Evolutionary conservation across 2,888 invertebrate genomes (phyloP), one percentile per base, ranked within the genome.

Genomic region (Orthonevra nobilis): DNA sequence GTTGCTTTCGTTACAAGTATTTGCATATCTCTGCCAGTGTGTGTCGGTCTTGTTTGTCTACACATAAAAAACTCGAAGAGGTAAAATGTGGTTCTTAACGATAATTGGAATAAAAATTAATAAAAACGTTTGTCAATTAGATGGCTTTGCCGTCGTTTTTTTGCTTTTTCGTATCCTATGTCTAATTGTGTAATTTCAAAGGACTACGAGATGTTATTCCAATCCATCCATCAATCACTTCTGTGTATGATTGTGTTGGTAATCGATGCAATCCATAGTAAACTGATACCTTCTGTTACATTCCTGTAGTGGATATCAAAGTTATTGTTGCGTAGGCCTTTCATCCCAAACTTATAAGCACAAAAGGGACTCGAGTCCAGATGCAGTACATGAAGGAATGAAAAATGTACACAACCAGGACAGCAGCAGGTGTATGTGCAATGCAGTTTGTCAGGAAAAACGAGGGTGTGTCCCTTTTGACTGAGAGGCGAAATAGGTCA

Each of bases 121-220:
- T 86, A 87, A 87, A 87, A 87, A 86, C 87, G 86, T 86, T 86
- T 86, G 87, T 75, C 74, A 63, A 75, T 75, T 69, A 69, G 23
- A n/a, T n/a, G n/a, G n/a, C n/a, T n/a, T n/a, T n/a, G n/a, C n/a
- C n/a, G n/a, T n/a, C n/a, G 19, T 36, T 60, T 46, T 20, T 14
- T 12, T 14, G 19, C 2, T 20, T 14, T 7, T 2, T 1, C 7
- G 17, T 28, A 1, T 17, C 19, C 46, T 26, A 20, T 10, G 50
- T n/a, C n/a, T n/a, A n/a, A n/a, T n/a, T n/a, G 50, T 26, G 66
- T 44, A 58, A 66, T 66, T 73, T 66, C 12, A 73, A 58, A 66
- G 44, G 66, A 66, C 58, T 73, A 56, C 17, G 3, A 15, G 26
- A 28, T 52, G 52, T 26, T 44, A 58, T 14, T 15, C 26, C 19